Conservation (phyloP, 2,888 invertebrate species). For the Uropetala carovei region DNA sequence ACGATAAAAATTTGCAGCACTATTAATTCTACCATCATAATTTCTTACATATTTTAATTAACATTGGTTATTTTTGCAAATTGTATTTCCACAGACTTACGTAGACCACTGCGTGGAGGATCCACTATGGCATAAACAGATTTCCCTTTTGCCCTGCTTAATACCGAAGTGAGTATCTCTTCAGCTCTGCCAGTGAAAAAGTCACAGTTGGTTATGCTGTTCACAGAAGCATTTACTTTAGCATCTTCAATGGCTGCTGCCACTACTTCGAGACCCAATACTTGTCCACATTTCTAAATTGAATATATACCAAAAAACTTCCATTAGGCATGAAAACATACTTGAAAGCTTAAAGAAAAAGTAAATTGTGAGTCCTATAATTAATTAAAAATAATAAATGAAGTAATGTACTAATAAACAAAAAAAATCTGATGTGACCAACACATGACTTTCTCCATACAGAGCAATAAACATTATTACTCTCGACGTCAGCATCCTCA, state of each 20-base stretch:
- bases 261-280: conserved; percentile 93
- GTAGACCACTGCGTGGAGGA: conserved; percentile 96
- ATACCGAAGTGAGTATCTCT: conserved; percentile 86
- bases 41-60: too few species aligned
- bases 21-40: too few species aligned
- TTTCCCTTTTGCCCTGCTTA: conserved; percentile 79
- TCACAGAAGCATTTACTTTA: conserved; percentile 88
- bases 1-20: too few species aligned
- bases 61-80: too few species aligned
- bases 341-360: too few species aligned
- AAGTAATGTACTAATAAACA: too few species aligned
- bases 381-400: too few species aligned
- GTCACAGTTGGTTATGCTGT: conserved; percentile 87
- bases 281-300: conserved; percentile 83
- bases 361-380: too few species aligned
- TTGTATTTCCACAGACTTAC: conserved; percentile 78
- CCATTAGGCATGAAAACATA: neutral
- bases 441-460: too few species aligned
- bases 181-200: conserved; percentile 96
- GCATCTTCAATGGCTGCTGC: conserved; percentile 94
- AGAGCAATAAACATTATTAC: too few species aligned
- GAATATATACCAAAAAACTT: conserved; percentile 51
- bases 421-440: too few species aligned
- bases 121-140: conserved; percentile 94
- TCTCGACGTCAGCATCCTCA: too few species aligned